Base-by-base conservation (phyloP, 2,888 invertebrate species). In the Crepidodera aurea region DNA sequence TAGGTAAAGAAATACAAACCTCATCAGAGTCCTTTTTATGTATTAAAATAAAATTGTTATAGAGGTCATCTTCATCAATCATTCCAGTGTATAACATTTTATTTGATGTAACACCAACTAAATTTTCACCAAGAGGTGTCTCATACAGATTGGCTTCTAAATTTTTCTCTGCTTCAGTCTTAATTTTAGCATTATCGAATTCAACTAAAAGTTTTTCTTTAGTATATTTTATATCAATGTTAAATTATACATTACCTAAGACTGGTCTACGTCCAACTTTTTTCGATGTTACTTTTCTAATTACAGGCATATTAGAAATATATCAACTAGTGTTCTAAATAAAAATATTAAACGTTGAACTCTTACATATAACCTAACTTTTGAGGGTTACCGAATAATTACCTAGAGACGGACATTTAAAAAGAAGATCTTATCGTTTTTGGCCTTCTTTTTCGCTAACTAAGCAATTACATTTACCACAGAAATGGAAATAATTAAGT, bases 161-260 rank as follows among this genome's bases (percentile, higher is more conserved):
- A 22, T 72, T 65, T 3, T 65, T 54, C 57, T 70, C 69, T 51
- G 72, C 61, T 1, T 69, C 69, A 42, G 68, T 58, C 48, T 71
- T 61, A 37, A 76, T 44, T 51, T 70, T 66, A 2, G 74, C 73
- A 71, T 78, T 77, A 69, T 76, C 71, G 59, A 78, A 77, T 46
- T 73, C 67, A 32, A 76, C 77, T 78, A 48, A 29, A 73, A 73
- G 19, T 12, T 19, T 32, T 27, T 44, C 13, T 6, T 27, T 25
- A 48, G 48, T 8, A 37, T 56, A 50, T 16, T 44, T 22, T 10
- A 13, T 39, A 13, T 10, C 22, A 8, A 34, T 40, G 15, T 46
- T 1, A 18, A 40, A 40, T 5, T 40, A 8, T 25, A n/a, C n/a
- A 25, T 64, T 67, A 72, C 71, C 65, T 48, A 73, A 32, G 39